A percentile compares a stretch with the other conserved stretches of the same genome.
Evolutionary conservation across 2,113 vertebrate species (phyloP).

Genomic region (Panthera tigris): DNA sequence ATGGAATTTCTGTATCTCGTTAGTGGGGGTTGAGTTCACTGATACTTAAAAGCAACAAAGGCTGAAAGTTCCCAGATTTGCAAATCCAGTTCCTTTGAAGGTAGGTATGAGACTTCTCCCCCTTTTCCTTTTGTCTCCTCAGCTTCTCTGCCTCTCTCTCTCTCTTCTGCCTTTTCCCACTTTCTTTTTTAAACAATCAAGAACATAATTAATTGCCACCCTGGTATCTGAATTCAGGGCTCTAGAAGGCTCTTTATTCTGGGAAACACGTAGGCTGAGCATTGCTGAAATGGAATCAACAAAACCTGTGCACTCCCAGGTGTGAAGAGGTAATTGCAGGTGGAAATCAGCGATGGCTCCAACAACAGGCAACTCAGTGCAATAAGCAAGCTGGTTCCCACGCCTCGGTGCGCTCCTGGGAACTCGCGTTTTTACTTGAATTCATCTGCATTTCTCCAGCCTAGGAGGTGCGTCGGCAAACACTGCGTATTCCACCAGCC

Average conservation of each 20-base stretch:
- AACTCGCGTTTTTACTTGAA: constrained; percentile 41
- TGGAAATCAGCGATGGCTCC: constrained; percentile 51
- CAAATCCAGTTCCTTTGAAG: constrained; percentile 46
- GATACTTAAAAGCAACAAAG: constrained; percentile 5
- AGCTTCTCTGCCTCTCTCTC: not conserved
- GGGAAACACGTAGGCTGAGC: constrained; percentile 80
- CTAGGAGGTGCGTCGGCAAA: constrained; percentile 37
- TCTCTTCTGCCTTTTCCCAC: not conserved
- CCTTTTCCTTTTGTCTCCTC: constrained; percentile 25
- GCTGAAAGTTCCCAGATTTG: constrained; percentile 38
- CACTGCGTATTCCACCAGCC: constrained; percentile 38
- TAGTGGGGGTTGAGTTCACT: not conserved
- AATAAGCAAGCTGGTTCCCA: constrained; percentile 53
- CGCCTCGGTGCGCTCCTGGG: not conserved
- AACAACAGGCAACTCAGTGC: constrained; percentile 46
- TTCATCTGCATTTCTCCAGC: constrained; percentile 74
- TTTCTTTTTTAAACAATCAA: constrained; percentile 62
- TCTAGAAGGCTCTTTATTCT: constrained; percentile 77
- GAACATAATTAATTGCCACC: constrained; percentile 64
- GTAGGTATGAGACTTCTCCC: not conserved
- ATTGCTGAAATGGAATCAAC: constrained; percentile 76
- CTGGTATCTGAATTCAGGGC: constrained; percentile 68
- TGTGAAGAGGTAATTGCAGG: constrained; percentile 78
- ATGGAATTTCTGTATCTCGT: constrained; percentile 41
- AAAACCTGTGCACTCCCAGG: constrained; percentile 78